Base-by-base conservation (phyloP, 2,888 invertebrate genomes). In the Orthosia incerta region DNA sequence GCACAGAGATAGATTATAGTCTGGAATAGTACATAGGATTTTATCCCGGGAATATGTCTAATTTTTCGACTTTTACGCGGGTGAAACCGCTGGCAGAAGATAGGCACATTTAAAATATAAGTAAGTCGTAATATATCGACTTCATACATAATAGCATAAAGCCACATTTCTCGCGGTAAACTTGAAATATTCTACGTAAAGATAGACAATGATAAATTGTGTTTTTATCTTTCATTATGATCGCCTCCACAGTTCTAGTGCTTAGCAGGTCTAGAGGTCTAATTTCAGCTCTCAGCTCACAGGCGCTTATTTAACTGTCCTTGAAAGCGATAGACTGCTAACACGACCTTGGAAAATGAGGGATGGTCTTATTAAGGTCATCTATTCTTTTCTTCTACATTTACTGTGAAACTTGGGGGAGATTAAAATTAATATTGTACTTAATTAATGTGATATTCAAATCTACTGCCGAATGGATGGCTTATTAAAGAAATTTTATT, bases 131-230 rank as follows among this genome's bases (percentile, higher is more conserved):
- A 39, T 39, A 39, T 39, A 39, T 39, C 1, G 39, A 39, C 39
- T 9, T 39, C 5, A 0, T 7, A 31, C 1, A 7, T 31, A 31
- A 31, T 7, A 31, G 31, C 31, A 15, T 45, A 61, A 13, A 20
- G n/a, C 39, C 60, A 57, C 23, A 65, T 68, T 68, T 62, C 13
- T 26, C 23, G 48, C 57, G 48, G 72, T 55, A 20, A 56, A 57
- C 57, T 57, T 57, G 48, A 61, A 59, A 72, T 67, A 80, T 79
- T 71, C n/a, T 53, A 31, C 13, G 26, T 53, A 57, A 55, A 46
- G 74, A 73, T 68, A 72, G 12, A 65, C 23, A 53, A 50, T 79
- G 83, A 80, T 73, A 65, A 83, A 83, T 68, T 83, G 53, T 64
- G 50, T 51, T 78, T 67, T 60, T 83, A 83, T 68, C 63, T 64